Conservation (phyloP, 2,888 invertebrate genomes). For the Torymus texanus region DNA sequence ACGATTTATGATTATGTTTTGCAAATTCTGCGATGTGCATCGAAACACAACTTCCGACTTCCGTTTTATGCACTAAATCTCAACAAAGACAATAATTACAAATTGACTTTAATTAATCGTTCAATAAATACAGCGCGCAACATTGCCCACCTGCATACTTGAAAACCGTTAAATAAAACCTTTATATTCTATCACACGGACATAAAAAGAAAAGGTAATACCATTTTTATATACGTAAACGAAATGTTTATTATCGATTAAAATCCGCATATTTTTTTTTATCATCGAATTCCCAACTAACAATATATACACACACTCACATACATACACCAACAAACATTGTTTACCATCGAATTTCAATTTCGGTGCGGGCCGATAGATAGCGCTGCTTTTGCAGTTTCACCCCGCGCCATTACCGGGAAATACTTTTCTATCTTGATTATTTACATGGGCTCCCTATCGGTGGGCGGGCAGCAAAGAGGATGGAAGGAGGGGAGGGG, state of each 20-base stretch:
- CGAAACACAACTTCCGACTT: constrained; percentile 48
- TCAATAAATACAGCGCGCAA: too few relatives aligned
- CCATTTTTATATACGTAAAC: too few relatives aligned
- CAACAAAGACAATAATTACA: constrained; percentile 13
- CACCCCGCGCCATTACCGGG: background rate
- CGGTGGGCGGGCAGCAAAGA: background rate
- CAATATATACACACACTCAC: too few relatives aligned
- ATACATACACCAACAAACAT: too few relatives aligned
- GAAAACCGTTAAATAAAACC: too few relatives aligned
- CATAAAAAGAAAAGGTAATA: too few relatives aligned
- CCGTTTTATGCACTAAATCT: constrained; percentile 52
- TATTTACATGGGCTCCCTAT: constrained; percentile 47
- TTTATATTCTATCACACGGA: too few relatives aligned
- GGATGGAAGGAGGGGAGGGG: background rate
- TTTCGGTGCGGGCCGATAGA: background rate
- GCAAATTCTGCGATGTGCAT: constrained; percentile 51
- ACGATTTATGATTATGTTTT: constrained; percentile 26
- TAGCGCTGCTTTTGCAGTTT: constrained; percentile 22
- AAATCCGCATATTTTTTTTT: too few relatives aligned
- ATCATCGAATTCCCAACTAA: too few relatives aligned
- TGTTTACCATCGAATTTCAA: too few relatives aligned
- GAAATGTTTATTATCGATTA: too few relatives aligned
- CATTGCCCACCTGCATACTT: too few relatives aligned
- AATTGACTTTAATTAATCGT: background rate
- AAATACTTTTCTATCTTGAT: constrained; percentile 44